Base-by-base conservation (phyloP, 1,140 invertebrate genomes). In the Hyles euphorbiae region DNA sequence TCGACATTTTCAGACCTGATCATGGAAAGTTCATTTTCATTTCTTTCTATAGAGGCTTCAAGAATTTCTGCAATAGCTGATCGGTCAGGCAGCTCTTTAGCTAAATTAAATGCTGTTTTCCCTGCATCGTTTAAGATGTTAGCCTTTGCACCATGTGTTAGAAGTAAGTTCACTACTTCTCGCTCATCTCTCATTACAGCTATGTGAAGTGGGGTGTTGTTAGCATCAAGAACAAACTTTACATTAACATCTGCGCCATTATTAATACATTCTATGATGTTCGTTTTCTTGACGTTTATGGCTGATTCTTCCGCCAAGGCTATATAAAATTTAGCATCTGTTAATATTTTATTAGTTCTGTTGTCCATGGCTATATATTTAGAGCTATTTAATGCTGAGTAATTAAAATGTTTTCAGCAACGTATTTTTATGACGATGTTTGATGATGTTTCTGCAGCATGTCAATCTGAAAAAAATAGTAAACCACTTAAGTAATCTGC, bases 201-300 rank as follows among this genome's bases (percentile, higher is more conserved):
- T 3, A 53, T 53, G 12, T 53, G 52, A 1, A 53, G 36, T 4
- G 52, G 52, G 22, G 52, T 53, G 11, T 53, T 53, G 36, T 53
- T 53, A 8, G 3, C 7, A 44, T 53, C 9, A 9, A 12, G 40
- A 43, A 11, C 34, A 43, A 43, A 40, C 11, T 6, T 3, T 43
- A 32, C 52, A 53, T 53, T 53, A 9, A 53, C 36, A 9, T 53
- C 40, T 12, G 50, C 33, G 10, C 50, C 48, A 12, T 52, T 40
- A n/a, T 52, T 34, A n/a, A 52, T 7, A 52, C 10, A 12, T 5
- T 7, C 5, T 7, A 6, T 52, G 1, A 52, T 34, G 5, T 34
- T 52, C 11, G 33, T 34, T n/a, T 7, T 11, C 34, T 34, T 52
- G 10, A 34, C 50, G 9, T 52, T 34, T 3, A 9, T 34, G 5